A percentile compares a stretch with the other conserved stretches of the same genome.
Conservation (phyloP, 2,888 invertebrate genomes). For the Hydraecia micacea region DNA sequence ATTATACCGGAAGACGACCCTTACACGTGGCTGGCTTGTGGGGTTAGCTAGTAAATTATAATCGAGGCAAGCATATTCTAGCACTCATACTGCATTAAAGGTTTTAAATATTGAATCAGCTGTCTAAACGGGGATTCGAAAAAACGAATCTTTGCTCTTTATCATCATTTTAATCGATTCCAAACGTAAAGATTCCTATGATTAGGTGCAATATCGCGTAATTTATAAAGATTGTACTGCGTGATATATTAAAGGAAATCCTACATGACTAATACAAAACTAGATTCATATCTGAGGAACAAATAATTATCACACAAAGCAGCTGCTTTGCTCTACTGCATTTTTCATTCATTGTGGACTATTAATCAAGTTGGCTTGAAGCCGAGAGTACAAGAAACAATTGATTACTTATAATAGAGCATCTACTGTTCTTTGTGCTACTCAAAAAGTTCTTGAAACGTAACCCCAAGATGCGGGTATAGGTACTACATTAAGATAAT, state of each 20-base stretch:
- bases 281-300: slow-evolving; percentile 30
- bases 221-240: slow-evolving; percentile 15
- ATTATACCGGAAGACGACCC: slow-evolving; percentile 17
- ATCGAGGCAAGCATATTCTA: background rate
- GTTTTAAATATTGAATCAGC: background rate
- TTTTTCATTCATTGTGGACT: slow-evolving; percentile 40
- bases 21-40: background rate
- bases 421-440: slow-evolving; percentile 31
- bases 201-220: slow-evolving; percentile 1
- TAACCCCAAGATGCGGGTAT: slow-evolving; percentile 42
- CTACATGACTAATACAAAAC: slow-evolving; percentile 33
- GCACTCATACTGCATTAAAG: background rate
- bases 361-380: slow-evolving; percentile 20
- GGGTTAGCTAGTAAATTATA: slow-evolving; percentile 13
- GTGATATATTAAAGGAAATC: slow-evolving; percentile 20
- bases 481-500: slow-evolving; percentile 34
- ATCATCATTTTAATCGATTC: background rate
- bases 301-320: slow-evolving; percentile 22
- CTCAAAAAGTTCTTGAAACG: slow-evolving; percentile 41
- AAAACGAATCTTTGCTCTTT: background rate
- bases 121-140: background rate
- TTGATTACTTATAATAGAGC: slow-evolving; percentile 16
- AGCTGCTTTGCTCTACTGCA: slow-evolving; percentile 14
- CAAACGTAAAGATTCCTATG: background rate
- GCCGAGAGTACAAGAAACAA: slow-evolving; percentile 33